Conservation (phyloP, 2,113 vertebrate genomes). For the Heliornis fulica region DNA sequence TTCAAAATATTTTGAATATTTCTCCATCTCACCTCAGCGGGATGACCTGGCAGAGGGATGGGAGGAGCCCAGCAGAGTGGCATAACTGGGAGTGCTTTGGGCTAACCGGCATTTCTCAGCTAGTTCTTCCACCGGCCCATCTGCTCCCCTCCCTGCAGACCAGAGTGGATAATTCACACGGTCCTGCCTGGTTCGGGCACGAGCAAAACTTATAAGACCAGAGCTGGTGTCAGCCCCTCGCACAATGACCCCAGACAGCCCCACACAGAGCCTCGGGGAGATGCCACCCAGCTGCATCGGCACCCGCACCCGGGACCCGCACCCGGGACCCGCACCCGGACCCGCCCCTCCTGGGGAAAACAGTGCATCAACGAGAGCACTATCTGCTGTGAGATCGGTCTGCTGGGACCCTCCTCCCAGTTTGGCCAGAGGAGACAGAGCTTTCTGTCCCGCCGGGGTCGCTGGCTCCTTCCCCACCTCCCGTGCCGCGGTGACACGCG, state of each 20-base stretch:
- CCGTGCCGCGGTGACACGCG: rapidly evolving
- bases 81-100: background rate
- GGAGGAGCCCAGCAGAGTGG: background rate
- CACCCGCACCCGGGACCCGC: too few relatives aligned
- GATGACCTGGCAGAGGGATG: background rate
- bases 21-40: background rate
- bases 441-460: background rate
- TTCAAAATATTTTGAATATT: too few relatives aligned
- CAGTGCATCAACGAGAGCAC: too few relatives aligned
- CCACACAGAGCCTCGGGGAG: background rate
- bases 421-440: background rate
- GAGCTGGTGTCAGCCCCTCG: background rate
- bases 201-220: background rate
- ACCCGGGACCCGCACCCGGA: too few relatives aligned
- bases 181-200: background rate
- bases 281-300: too few relatives aligned
- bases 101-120: background rate
- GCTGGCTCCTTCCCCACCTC: background rate
- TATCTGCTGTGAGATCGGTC: background rate
- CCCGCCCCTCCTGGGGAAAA: too few relatives aligned
- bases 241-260: background rate
- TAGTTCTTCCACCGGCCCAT: background rate
- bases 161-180: background rate
- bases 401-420: background rate
- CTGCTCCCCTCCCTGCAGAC: background rate